These are phyloP conservation scores for Cynaeus angustus DNA, from an alignment of 2,888 invertebrate species.

Conservation along the genomic window DNA sequence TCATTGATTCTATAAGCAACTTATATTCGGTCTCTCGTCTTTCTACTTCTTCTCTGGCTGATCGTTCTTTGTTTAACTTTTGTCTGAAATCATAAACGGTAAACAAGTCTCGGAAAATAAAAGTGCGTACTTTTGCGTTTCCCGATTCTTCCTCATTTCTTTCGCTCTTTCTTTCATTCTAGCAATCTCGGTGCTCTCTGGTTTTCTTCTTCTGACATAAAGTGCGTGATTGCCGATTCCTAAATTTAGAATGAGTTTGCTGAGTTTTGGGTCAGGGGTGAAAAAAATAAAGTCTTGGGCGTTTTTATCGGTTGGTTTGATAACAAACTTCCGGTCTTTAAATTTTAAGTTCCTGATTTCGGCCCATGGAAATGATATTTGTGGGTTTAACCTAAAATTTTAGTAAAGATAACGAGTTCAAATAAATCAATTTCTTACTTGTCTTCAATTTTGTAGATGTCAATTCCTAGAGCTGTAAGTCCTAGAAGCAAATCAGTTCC, in stretches of 20 bases:
- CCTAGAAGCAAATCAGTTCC: constrained; percentile 97
- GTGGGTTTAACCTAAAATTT: constrained; percentile 93
- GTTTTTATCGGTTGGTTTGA: constrained; percentile 98
- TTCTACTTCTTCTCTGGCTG: constrained; percentile 95
- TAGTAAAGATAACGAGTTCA: not conserved
- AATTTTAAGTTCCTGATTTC: constrained; percentile 99
- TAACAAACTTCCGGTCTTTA: constrained; percentile 98
- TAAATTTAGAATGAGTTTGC: constrained; percentile 97
- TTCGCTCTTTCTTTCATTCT: constrained; percentile 99
- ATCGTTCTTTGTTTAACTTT: constrained; percentile 91
- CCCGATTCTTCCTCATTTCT: constrained; percentile 93
- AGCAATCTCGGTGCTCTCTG: constrained; percentile 98
- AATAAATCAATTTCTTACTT: constrained; percentile 77
- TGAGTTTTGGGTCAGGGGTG: constrained; percentile 95
- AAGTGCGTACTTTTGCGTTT: constrained; percentile 84
- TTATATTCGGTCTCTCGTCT: constrained; percentile 96
- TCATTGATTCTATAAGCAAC: constrained; percentile 85
- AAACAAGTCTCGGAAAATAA: not conserved
- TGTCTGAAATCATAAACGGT: constrained; percentile 75
- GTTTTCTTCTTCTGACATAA: constrained; percentile 97
- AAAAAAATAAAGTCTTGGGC: constrained; percentile 99
- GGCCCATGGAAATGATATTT: constrained; percentile 99
- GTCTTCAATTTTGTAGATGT: constrained; percentile 98
- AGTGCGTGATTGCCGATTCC: constrained; percentile 99
- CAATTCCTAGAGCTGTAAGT: constrained; percentile 96